Evolutionary conservation across 2,113 vertebrate species (phyloP), one percentile per base, ranked within the genome.

Genomic region (Delphinapterus leucas): DNA sequence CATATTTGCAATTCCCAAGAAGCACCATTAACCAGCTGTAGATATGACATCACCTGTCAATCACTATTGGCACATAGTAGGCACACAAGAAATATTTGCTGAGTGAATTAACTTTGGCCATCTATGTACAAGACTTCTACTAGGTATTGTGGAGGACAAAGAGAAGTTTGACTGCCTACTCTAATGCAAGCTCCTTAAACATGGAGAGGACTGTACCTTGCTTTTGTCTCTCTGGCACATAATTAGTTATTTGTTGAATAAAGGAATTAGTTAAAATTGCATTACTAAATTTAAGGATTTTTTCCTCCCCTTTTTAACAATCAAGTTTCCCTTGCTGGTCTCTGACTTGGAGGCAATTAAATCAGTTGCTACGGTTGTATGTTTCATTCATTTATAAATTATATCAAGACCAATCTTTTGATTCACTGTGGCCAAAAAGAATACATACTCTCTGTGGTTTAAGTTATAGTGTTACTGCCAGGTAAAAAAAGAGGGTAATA

Each of bases 41-140:
- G 15, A 55, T 41, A 6, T 47, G 38, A 47, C 58, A 85, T 36
- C 17, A 87, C 28, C 49, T 94, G 36, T 58, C 83, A 81, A 44
- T 41, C 18, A 89, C 18, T 61, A 79, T 0, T 25, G 41, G 36
- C 67, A 96, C 9, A 55, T 53, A 21, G 25, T 44, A 76, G 15
- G 13, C 3, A 82, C 47, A 79, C 33, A 73, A 14, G 65, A 76
- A 88, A 47, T 83, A 89, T 68, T 36, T 92, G 65, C 67, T 36
- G 23, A 95, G 12, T 82, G 38, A 83, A 93, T 83, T 90, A 68
- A 88, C 79, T 95, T 88, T 63, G n/a, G 93, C n/a, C 21, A 84
- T n/a, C 76, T 70, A 36, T 6, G 41, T n/a, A 41, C 4, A 93
- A 90, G 80, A 94, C 13, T 93, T 36, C 11, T 49, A 31, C n/a